Evolutionary conservation across 2,888 invertebrate species (phyloP), one percentile per base, ranked within the genome.

Genomic region (Athetis lepigone): DNA sequence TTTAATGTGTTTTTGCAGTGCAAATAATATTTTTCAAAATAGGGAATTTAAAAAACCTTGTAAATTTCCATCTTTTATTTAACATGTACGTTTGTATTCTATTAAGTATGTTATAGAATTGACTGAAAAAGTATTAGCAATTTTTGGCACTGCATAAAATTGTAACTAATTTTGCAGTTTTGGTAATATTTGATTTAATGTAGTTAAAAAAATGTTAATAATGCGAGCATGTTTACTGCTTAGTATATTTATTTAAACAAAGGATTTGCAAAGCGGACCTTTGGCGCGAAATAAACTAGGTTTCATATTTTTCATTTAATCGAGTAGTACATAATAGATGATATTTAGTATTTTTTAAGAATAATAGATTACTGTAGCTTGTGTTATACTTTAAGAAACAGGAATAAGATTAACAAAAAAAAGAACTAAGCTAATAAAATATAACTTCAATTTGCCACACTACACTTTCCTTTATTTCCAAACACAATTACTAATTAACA

Each of bases 1-100:
- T 70, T 45, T 49, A 50, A 50, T 66, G 47, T 43, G 29, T 43
- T 61, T 57, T 25, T 66, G 16, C 16, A 25, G 16, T 43, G 33
- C 13, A 27, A 23, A 40, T 18, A 16, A 50, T 50, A 6, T 42
- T 33, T 25, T 16, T 46, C 9, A n/a, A 1, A 29, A 11, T 13
- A n/a, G n/a, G n/a, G n/a, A n/a, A n/a, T n/a, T n/a, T n/a, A n/a
- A n/a, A n/a, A n/a, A n/a, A n/a, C n/a, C n/a, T n/a, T n/a, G n/a
- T n/a, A n/a, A n/a, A n/a, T n/a, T n/a, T n/a, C n/a, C n/a, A n/a
- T n/a, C n/a, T n/a, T n/a, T n/a, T n/a, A n/a, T n/a, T n/a, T n/a
- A n/a, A n/a, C n/a, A n/a, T n/a, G n/a, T n/a, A n/a, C n/a, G n/a
- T n/a, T n/a, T n/a, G n/a, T n/a, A n/a, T n/a, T n/a, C n/a, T n/a